A percentile compares a stretch with the other conserved stretches of the same genome.
Conservation (phyloP, 2,797 vertebrate species). For the Argya squamiceps region DNA sequence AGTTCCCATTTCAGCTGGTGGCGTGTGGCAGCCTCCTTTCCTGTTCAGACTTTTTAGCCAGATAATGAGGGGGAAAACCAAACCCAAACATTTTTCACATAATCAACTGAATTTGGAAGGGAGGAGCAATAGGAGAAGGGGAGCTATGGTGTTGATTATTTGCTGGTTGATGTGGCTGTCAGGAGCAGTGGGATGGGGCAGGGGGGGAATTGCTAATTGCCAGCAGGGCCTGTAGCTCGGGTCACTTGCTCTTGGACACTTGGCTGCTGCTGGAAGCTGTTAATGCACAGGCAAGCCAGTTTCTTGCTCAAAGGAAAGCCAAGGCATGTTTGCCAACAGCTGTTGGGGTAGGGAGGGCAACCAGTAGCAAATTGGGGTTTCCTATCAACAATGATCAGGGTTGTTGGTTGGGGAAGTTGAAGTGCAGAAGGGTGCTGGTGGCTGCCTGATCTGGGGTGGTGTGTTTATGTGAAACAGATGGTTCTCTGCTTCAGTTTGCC, state of each 20-base stretch:
- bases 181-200: not conserved
- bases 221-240: rapidly evolving
- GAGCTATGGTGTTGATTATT: not conserved
- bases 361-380: not conserved
- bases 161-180: not conserved
- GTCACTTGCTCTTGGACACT: not conserved
- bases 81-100: not conserved
- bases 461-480: conserved; percentile 38
- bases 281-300: not conserved
- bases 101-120: not conserved
- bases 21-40: not conserved
- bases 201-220: not conserved
- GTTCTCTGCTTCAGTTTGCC: not conserved
- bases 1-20: conserved; percentile 14
- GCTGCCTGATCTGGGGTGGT: not conserved
- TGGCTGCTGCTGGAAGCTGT: not conserved
- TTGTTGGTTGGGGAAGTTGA: not conserved
- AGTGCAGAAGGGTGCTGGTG: not conserved
- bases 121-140: not conserved
- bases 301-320: not conserved
- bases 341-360: not conserved
- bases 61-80: conserved; percentile 23
- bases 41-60: conserved; percentile 30
- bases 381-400: rapidly evolving
- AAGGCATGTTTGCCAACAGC: not conserved